Percentiles rank a stretch among this genome's conserved stretches.
Evolutionary conservation across 2,888 invertebrate genomes (phyloP).

Genomic region (Therioaphis trifolii): DNA sequence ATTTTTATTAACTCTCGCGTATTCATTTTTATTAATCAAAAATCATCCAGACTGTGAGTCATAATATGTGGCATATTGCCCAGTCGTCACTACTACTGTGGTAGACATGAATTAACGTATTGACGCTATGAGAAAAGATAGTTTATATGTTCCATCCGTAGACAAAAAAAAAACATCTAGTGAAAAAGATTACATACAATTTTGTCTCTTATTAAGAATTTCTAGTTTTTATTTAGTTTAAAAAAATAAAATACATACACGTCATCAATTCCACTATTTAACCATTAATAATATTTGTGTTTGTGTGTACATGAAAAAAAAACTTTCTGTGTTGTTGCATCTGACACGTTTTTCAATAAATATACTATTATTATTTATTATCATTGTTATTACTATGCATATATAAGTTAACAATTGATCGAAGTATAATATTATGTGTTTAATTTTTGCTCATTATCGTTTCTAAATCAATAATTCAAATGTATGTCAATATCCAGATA

Average conservation of each 20-base stretch:
- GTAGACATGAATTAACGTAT: slow-evolving; percentile 32
- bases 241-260: neutral
- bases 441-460: neutral
- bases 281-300: neutral
- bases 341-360: neutral
- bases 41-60: slow-evolving; percentile 6
- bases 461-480: neutral
- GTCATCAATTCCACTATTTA: neutral
- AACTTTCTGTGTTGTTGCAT: neutral
- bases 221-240: neutral
- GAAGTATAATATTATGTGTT: slow-evolving; percentile 3
- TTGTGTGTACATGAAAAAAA: neutral
- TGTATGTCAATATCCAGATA: slow-evolving; percentile 5
- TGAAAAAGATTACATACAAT: neutral
- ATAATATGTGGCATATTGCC: slow-evolving; percentile 39
- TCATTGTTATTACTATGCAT: neutral
- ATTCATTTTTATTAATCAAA: slow-evolving; percentile 28
- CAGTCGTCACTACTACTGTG: slow-evolving; percentile 5
- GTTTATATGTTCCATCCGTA: neutral
- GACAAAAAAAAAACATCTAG: neutral
- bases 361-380: neutral
- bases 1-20: slow-evolving; percentile 11
- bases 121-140: too few species aligned
- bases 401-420: slow-evolving; percentile 7
- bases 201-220: slow-evolving; percentile 2